Base-by-base conservation (phyloP, 92 coral and sea anemone genomes). In the Epizoanthus rinbou region DNA sequence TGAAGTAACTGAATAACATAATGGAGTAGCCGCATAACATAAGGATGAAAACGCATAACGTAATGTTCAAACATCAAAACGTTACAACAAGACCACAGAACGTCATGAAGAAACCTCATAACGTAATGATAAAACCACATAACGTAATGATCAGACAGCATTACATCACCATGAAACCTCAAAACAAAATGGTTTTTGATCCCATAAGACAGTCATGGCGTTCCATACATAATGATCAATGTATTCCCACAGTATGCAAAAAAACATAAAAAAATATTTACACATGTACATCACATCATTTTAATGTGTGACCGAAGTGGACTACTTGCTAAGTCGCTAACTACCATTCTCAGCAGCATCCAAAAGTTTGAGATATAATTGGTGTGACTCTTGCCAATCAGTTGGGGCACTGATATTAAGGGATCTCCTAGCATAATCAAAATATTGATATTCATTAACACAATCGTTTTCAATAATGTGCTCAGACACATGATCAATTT, bases 401-500 rank as follows among this genome's bases (percentile, higher is more conserved):
- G 69, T 31, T 64, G 28, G 22, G 22, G 31, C 69, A 64, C 69
- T 64, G 28, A 8, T 64, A 19, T 23, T 64, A 64, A 64, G 69
- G 69, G 28, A 64, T 31, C 69, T 17, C 19, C 50, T 31, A 47
- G 52, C 79, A 73, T 73, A 73, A 43, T 31, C 79, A 73, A 83
- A 87, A 81, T 87, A 87, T 66, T 82, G 84, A 73, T 87, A 59
- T 67, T 81, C 76, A 60, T 81, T 41, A 52, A 56, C 53, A 35
- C 28, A 56, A 56, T 86, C 59, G 35, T 58, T 17, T 7, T 66
- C 72, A 86, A 57, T 57, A 68, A 80, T 80, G 24, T 86, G 85
- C 63, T 86, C 79, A 2, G 84, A 79, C 63, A 76, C 89, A 79
- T 82, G 71, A 37, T 69, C 84, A 47, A 86, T 54, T 86, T 86